Percentiles rank a stretch among this genome's conserved stretches.
Evolutionary conservation across 2,113 vertebrate species (phyloP).

Genomic region (Sapajus apella): DNA sequence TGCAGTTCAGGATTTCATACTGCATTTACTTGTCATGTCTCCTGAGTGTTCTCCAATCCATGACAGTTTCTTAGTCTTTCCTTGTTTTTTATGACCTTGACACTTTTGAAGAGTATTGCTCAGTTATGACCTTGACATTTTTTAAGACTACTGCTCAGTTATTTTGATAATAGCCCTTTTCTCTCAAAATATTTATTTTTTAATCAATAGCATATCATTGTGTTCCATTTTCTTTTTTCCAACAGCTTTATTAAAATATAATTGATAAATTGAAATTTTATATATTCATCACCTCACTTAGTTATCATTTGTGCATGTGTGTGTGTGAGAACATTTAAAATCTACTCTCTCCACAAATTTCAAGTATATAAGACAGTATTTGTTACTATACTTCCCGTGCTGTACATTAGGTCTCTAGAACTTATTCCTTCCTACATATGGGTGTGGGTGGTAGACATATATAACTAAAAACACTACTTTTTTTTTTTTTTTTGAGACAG

Average conservation of each 20-base stretch:
- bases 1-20: not conserved
- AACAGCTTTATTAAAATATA: not conserved
- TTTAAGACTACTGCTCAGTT: not conserved
- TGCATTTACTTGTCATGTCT: not conserved
- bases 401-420: not conserved
- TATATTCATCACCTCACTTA: not conserved
- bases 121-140: not conserved
- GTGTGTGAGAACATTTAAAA: not conserved
- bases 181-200: slow-evolving; percentile 24
- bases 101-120: not conserved
- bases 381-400: not conserved
- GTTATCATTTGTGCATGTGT: not conserved
- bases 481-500: no score
- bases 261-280: not conserved
- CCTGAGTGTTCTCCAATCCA: not conserved
- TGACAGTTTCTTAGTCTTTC: not conserved
- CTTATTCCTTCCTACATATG: not conserved
- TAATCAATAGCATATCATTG: not conserved
- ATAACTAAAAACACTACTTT: not conserved
- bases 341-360: not conserved
- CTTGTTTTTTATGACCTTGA: not conserved
- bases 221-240: slow-evolving; percentile 14
- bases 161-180: slow-evolving; percentile 1
- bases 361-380: not conserved
- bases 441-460: not conserved